A percentile compares a stretch with the other conserved stretches of the same genome.
These are phyloP conservation scores for Caiman crocodilus DNA, from an alignment of 2,797 vertebrate species.

Conservation along the genomic window DNA sequence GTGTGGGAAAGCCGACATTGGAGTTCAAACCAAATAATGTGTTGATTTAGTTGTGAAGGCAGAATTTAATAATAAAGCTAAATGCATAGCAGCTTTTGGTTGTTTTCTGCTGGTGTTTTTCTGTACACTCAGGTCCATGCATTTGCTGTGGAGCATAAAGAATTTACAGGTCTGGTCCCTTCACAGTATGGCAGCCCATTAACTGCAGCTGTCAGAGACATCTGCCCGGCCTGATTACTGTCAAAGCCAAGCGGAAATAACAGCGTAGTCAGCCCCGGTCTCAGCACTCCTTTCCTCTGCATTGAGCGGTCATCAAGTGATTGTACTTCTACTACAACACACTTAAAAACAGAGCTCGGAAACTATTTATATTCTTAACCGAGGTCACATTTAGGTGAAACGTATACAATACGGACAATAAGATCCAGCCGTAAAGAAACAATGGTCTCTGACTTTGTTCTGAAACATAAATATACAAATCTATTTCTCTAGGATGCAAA, in stretches of 20 bases:
- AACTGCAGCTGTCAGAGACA: conserved; percentile 85
- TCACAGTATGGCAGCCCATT: conserved; percentile 83
- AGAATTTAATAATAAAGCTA: conserved; percentile 5
- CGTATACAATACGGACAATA: not conserved
- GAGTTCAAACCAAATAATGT: not conserved
- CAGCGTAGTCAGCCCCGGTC: conserved; percentile 8
- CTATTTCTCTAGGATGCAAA: not conserved
- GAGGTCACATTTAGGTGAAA: conserved; percentile 43
- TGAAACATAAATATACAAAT: not conserved
- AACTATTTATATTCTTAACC: conserved; percentile 40
- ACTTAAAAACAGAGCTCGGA: conserved; percentile 13
- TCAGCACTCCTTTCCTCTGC: not conserved
- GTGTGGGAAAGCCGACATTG: not conserved
- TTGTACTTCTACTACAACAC: not conserved
- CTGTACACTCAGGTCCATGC: not conserved
- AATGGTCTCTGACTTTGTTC: conserved; percentile 3
- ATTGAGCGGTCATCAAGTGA: conserved; percentile 7
- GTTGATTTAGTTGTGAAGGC: not conserved
- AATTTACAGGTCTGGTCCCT: conserved; percentile 61
- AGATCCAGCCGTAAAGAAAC: conserved; percentile 7
- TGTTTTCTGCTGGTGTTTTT: not conserved
- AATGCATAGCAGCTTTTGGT: not conserved
- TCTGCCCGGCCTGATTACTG: conserved; percentile 84
- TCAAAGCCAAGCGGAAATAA: conserved; percentile 78
- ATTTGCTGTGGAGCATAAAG: conserved; percentile 44